Base-by-base conservation (phyloP, 2,888 invertebrate species). In the Eupelmus urozonus region DNA sequence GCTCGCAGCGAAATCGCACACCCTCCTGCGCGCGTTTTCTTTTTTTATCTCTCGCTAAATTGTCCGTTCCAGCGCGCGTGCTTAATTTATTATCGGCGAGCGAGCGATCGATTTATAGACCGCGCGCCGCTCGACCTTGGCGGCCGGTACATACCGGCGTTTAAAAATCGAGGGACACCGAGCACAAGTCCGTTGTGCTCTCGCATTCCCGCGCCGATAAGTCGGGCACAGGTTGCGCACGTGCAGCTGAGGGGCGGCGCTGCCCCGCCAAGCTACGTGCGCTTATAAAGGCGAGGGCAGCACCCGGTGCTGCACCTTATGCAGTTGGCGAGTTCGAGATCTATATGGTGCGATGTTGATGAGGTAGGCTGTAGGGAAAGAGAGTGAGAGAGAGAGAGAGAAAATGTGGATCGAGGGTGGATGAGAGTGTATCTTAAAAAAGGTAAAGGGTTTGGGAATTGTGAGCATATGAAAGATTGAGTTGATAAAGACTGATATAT, bases 191-290 rank as follows among this genome's bases (percentile, higher is more conserved):
- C 27, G 53, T 65, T 45, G 51, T 49, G 57, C 42, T 57, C 57
- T 63, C 67, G 55, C 78, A 78, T 78, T 78, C 71, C 34, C 20
- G 63, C 3, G 49, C 25, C 4, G 40, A 20, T 29, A 27, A 16
- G 29, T 9, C 34, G 18, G 25, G 55, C 78, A 73, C 73, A 78
- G 63, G 69, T 69, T 69, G 78, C 20, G 23, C 73, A 74, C 78
- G 78, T 74, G 78, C 53, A n/a, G 2, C 73, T 40, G n/a, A 27
- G 29, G 51, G n/a, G n/a, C n/a, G n/a, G n/a, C n/a, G n/a, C n/a
- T n/a, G n/a, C n/a, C n/a, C n/a, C n/a, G n/a, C n/a, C 16, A 25
- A 5, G 29, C 4, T 40, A 42, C 23, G 57, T 57, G 57, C 13
- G 27, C 27, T 4, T 27, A 29, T 59, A 20, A 13, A 2, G 1